Evolutionary conservation across 2,888 invertebrate genomes (phyloP).

Genomic region (Dryocosmus kuriphilus): DNA sequence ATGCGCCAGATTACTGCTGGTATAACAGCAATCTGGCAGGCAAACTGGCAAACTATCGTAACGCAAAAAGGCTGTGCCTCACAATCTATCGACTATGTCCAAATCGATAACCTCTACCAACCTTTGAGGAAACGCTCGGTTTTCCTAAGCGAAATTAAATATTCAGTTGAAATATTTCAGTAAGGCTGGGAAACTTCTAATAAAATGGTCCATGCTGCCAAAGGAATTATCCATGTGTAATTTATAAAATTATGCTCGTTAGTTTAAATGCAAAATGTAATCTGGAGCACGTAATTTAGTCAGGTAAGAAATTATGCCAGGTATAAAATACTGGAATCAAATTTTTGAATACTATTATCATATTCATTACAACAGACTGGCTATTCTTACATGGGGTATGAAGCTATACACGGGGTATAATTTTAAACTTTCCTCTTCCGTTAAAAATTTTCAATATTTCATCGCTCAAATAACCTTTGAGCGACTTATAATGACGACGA

Average conservation of each 20-base stretch:
- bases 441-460: not conserved
- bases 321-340: not conserved
- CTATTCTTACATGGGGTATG: not conserved
- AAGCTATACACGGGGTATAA: not conserved
- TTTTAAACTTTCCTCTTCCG: not conserved
- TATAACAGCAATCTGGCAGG: constrained; percentile 62
- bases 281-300: not conserved
- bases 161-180: not conserved
- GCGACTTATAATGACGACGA: not conserved
- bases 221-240: not conserved
- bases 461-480: not conserved
- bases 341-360: not conserved
- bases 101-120: constrained; percentile 48
- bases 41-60: constrained; percentile 61
- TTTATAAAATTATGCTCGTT: not conserved
- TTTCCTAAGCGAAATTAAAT: not conserved
- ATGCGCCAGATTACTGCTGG: constrained; percentile 63
- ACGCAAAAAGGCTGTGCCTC: constrained; percentile 53
- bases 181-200: not conserved
- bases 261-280: not conserved
- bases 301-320: not conserved
- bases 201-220: not conserved
- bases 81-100: constrained; percentile 48
- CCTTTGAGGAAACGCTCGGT: not conserved
- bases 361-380: not conserved